Evolutionary conservation across 2,797 vertebrate genomes (phyloP).

Genomic region (Acanthurus tractus): DNA sequence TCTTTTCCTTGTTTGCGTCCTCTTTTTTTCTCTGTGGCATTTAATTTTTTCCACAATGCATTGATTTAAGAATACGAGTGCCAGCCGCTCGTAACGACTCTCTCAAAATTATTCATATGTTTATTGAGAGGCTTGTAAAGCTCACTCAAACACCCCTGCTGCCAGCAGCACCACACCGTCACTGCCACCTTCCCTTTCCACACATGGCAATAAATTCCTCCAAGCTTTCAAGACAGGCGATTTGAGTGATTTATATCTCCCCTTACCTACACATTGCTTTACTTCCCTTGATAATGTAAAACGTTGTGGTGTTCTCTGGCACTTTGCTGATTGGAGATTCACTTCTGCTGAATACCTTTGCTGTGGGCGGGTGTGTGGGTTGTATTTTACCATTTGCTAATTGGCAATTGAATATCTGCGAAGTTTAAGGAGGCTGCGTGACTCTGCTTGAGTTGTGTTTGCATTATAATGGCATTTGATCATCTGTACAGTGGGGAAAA

Average conservation of each 20-base stretch:
- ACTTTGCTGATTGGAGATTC: constrained; percentile 81
- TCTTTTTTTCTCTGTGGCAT: constrained; percentile 23
- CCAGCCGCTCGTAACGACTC: constrained; percentile 36
- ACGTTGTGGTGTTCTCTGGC: constrained; percentile 48
- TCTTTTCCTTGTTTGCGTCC: constrained; percentile 15
- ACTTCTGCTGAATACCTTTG: constrained; percentile 65
- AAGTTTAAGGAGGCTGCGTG: constrained; percentile 5
- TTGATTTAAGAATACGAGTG: constrained; percentile 57
- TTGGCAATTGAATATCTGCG: constrained; percentile 40
- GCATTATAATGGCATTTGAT: constrained; percentile 35
- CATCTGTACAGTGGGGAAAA: neutral
- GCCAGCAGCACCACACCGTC: neutral
- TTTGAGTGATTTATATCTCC: constrained; percentile 79
- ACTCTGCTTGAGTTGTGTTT: neutral
- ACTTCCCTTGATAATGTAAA: constrained; percentile 76
- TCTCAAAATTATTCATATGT: constrained; percentile 68
- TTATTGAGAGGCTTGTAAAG: constrained; percentile 67
- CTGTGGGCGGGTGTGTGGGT: constrained; percentile 18
- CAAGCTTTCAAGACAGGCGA: constrained; percentile 66
- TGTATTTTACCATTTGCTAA: constrained; percentile 56
- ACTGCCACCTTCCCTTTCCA: constrained; percentile 34
- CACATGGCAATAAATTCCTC: constrained; percentile 60
- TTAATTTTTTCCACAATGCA: constrained; percentile 62
- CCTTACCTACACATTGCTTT: constrained; percentile 71
- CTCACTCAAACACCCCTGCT: constrained; percentile 24